A percentile compares a stretch with the other conserved stretches of the same genome.
These are phyloP conservation scores for Heliocidaris erythrogramma DNA, from an alignment of 35 echinoderm and acorn worm genomes.

Conservation along the genomic window DNA sequence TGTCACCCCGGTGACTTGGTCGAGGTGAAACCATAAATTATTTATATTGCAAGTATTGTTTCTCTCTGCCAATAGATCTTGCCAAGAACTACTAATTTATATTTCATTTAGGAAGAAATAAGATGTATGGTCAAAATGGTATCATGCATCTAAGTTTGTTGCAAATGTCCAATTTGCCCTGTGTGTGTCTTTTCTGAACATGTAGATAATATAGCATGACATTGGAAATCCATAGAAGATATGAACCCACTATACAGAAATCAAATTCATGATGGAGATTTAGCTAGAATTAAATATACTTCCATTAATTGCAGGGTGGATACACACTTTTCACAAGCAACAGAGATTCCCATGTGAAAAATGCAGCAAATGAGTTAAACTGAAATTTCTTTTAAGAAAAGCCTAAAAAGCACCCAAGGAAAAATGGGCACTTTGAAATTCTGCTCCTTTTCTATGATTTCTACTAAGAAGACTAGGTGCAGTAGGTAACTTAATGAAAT, in stretches of 20 bases:
- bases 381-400: not conserved
- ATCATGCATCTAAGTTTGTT: not conserved
- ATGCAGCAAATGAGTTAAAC: not conserved
- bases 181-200: not conserved
- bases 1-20: not conserved
- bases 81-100: not conserved
- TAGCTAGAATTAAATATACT: not conserved
- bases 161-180: not conserved
- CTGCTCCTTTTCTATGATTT: not conserved
- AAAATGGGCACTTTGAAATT: not conserved
- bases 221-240: not conserved
- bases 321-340: no score
- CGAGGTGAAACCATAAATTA: no score
- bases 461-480: not conserved
- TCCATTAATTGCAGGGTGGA: not conserved
- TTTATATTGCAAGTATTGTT: no score
- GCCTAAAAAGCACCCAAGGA: not conserved
- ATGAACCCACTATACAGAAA: not conserved
- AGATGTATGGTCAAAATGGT: not conserved
- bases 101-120: not conserved
- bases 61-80: no score
- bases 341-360: not conserved
- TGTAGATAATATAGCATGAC: not conserved
- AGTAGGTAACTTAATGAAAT: not conserved
- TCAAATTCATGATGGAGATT: not conserved